Evolutionary conservation across 2,797 vertebrate species (phyloP), one percentile per base, ranked within the genome.

Genomic region (Percopsis omiscomaycus): DNA sequence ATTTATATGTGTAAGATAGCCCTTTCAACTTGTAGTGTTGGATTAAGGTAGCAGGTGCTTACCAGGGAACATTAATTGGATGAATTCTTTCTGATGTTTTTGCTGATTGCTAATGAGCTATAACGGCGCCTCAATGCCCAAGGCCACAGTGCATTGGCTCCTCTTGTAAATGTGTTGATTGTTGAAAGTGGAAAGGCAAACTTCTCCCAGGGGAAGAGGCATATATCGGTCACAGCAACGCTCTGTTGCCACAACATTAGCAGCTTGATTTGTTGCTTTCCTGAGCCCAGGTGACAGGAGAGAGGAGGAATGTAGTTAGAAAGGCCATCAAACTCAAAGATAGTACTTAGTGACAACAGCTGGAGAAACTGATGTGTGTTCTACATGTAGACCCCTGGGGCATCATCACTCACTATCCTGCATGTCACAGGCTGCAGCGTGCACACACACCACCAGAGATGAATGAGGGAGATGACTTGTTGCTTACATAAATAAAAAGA

Each of bases 281-380:
- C 53, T 65, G 59, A 80, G 75, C 66, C 58, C 81, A 66, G 83
- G 88, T 91, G 87, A 89, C 84, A 86, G 85, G 80, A 83, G 75
- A 83, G 82, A 85, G 77, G 69, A 87, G 84, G 73, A 88, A 91
- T 93, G 77, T 66, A 83, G 56, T 90, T 82, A 86, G 83, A 86
- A 87, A 84, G 82, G 66, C 87, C 86, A 82, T 91, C 87, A 83
- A 89, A 87, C 75, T 80, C 74, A 75, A 90, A 89, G 86, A 87
- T 79, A 83, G 85, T 84, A 88, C 82, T 91, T 90, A 83, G 83
- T 75, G 85, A 87, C 80, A 88, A 88, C 90, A 91, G 88, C 90
- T 93, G 88, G 86, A 91, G 77, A 81, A 62, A 77, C 77, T 71
- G 81, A 79, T 86, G 85, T 83, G 73, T 81, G 79, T 64, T 84